Conservation (phyloP, 2,797 vertebrate genomes). For the Sylvia borin region DNA sequence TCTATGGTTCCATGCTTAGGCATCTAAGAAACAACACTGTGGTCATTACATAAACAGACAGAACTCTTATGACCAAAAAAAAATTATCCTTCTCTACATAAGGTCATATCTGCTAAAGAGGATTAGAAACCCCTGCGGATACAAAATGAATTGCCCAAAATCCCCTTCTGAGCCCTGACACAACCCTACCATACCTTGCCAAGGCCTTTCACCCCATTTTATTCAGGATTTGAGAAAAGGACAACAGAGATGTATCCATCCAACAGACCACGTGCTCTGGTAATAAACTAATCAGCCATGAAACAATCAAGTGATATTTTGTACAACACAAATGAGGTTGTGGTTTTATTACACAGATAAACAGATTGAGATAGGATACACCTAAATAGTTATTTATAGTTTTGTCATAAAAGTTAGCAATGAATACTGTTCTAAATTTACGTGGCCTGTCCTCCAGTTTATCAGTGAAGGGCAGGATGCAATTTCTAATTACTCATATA, state of each 20-base stretch:
- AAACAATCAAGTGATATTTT: neutral
- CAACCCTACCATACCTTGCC: fast-evolving
- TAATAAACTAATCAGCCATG: neutral
- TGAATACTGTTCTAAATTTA: neutral
- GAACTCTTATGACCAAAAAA: neutral
- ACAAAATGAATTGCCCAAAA: neutral
- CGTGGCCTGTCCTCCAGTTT: neutral
- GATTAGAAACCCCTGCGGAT: neutral
- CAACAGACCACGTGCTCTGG: neutral
- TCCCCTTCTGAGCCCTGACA: neutral
- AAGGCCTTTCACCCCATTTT: neutral
- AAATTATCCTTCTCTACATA: neutral
- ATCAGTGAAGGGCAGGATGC: neutral
- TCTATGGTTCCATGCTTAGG: neutral
- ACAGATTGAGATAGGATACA: neutral
- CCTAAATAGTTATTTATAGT: slow-evolving; percentile 16
- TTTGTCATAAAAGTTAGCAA: slow-evolving; percentile 2
- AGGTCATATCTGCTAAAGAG: fast-evolving
- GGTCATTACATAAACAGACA: neutral
- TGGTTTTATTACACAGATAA: neutral
- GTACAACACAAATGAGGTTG: neutral
- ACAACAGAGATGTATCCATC: neutral
- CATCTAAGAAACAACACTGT: neutral
- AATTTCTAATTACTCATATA: slow-evolving; percentile 1
- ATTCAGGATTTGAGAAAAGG: neutral